A percentile compares a stretch with the other conserved stretches of the same genome.
Evolutionary conservation across 2,113 vertebrate species (phyloP).

Genomic region (Etheostoma cragini): DNA sequence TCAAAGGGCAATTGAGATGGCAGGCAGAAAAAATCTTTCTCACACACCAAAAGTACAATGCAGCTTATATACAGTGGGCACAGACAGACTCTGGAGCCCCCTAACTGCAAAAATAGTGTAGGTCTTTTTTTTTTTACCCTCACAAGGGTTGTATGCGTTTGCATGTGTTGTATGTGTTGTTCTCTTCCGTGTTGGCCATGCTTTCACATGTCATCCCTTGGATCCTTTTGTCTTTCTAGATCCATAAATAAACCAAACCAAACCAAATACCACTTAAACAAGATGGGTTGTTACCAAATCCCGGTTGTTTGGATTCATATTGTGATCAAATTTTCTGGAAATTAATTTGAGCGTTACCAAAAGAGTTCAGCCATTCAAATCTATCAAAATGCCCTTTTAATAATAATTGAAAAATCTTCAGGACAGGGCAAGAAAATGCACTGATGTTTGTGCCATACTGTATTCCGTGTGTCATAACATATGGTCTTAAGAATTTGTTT

Average conservation of each 20-base stretch:
- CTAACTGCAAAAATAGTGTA: background rate
- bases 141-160: too few relatives aligned
- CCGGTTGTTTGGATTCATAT: background rate
- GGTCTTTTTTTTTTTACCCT: background rate
- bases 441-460: background rate
- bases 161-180: too few relatives aligned
- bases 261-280: background rate
- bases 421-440: background rate
- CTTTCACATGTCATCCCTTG: too few relatives aligned
- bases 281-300: background rate
- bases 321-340: background rate
- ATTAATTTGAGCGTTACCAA: background rate
- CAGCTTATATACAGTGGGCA: background rate
- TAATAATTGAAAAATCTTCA: background rate
- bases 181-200: too few relatives aligned
- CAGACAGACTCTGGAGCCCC: constrained; percentile 21
- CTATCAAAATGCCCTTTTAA: background rate
- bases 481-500: background rate
- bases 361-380: background rate
- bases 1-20: constrained; percentile 12
- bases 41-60: background rate
- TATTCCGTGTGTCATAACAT: background rate
- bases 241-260: too few relatives aligned
- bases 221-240: too few relatives aligned
- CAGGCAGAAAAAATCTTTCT: constrained; percentile 25